Base-by-base conservation (phyloP, 1,140 invertebrate genomes). In the Drosophila parabipectinata region DNA sequence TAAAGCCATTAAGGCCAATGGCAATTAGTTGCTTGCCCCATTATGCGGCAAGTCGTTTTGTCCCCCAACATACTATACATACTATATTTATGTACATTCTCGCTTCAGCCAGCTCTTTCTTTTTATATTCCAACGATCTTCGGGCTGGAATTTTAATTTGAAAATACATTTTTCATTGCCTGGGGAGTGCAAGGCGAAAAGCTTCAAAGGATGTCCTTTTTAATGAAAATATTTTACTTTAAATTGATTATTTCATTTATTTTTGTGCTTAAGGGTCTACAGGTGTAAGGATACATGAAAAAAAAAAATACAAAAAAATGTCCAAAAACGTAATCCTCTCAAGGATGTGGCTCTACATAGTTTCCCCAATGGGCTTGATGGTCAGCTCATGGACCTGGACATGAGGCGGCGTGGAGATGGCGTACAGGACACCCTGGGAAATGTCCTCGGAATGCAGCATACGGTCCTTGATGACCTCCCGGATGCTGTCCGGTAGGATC, bases 391-490 rank as follows among this genome's bases (percentile, higher is more conserved):
- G 77, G 1, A 91, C 93, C 73, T 94, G 93, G 28, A 94, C 92
- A 80, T 92, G 85, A 4, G 92, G 92, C 32, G 93, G 92, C 4
- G 93, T 92, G 8, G 90, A 85, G 4, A 94, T 78, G 39, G 92
- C 91, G 79, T 93, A 94, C 9, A 93, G 54, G 2, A 94, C 82
- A 12, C 92, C 92, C 77, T 94, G 92, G 6, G 93, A 92, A 45
- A 94, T 92, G 80, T 94, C 94, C 69, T 93, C 81, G 2, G 92
- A 53, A 24, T 91, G 60, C 1, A 94, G 72, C 53, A 79, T 58
- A 44, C 52, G 54, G 32, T 71, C 34, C 37, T 12, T 48, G 28
- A 69, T 51, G 3, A 14, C 37, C 1, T 72, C 26, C 26, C 72
- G 74, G 3, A 81, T 37, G 12, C 63, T 61, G 37, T 90, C 78